Percentiles rank a stretch among this genome's conserved stretches.
These are phyloP conservation scores for Sesamia inferens DNA, from an alignment of 2,888 invertebrate genomes.

Conservation along the genomic window DNA sequence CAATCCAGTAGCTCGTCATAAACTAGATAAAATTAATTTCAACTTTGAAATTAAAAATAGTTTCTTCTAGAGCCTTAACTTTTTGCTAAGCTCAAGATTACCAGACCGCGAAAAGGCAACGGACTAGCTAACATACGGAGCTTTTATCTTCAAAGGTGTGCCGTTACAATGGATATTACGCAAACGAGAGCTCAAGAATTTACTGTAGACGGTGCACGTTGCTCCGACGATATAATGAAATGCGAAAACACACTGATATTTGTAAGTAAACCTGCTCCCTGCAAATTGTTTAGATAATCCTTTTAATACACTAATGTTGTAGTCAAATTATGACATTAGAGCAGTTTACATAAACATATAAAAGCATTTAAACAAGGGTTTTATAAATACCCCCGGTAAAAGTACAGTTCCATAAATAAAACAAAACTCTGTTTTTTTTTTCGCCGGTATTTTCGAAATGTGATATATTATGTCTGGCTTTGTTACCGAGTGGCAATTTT, in stretches of 20 bases:
- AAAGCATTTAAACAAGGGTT: background rate
- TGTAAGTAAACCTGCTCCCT: slow-evolving; percentile 64
- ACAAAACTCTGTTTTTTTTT: background rate
- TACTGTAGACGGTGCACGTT: slow-evolving; percentile 71
- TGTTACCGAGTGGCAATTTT: slow-evolving; percentile 34
- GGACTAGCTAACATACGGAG: slow-evolving; percentile 72
- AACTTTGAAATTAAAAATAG: slow-evolving; percentile 61
- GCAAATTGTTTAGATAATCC: slow-evolving; percentile 39
- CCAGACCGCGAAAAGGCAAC: slow-evolving; percentile 77
- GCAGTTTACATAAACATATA: background rate
- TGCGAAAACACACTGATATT: slow-evolving; percentile 74
- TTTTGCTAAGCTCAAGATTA: slow-evolving; percentile 64
- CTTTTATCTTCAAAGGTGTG: slow-evolving; percentile 83
- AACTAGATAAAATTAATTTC: slow-evolving; percentile 52
- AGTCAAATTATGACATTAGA: background rate
- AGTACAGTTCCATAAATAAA: slow-evolving; percentile 23
- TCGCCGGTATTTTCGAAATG: slow-evolving; percentile 16
- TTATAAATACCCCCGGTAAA: background rate
- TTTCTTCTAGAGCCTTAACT: slow-evolving; percentile 46
- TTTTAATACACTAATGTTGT: slow-evolving; percentile 21
- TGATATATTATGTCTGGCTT: slow-evolving; percentile 29
- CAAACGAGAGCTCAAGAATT: slow-evolving; percentile 81
- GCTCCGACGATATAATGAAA: slow-evolving; percentile 78
- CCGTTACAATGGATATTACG: slow-evolving; percentile 80
- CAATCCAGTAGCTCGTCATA: slow-evolving; percentile 40